Base-by-base conservation (phyloP, 2,888 invertebrate genomes). In the Conops quadrifasciatus region DNA sequence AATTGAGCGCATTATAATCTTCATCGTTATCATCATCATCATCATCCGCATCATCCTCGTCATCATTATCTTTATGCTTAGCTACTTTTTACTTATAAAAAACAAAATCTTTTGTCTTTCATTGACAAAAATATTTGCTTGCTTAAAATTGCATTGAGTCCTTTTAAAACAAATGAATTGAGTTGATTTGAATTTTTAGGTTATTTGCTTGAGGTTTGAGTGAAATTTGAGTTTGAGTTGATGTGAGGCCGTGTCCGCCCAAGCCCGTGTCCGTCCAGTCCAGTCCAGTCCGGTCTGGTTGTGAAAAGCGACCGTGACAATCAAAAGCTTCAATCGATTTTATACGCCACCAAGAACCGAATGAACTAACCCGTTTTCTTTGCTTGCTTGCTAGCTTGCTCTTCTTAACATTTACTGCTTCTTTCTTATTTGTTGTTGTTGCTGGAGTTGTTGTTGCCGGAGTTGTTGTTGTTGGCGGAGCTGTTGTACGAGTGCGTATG, bases 341-440 rank as follows among this genome's bases (percentile, higher is more conserved):
- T 62, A 71, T 67, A 56, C 62, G 24, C 51, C 67, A 36, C 62
- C n/a, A n/a, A n/a, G n/a, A n/a, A n/a, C n/a, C n/a, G n/a, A n/a
- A 63, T 45, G 64, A 64, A 47, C 53, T 67, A 70, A 74, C 72
- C 71, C 69, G 72, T 72, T 74, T 74, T 59, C 16, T 28, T 26
- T 71, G 51, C 26, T 69, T 36, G 4, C 36, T 62, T 60, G 16
- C 28, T 60, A 58, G 59, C 65, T 58, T 62, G 28, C 28, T 63
- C 36, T 65, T 63, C 45, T 73, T 71, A 70, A 51, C 67, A 67
- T 73, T 67, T 66, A 58, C 68, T 71, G 43, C 71, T 21, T 64
- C 64, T 68, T 71, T 69, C 51, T 49, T 28, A 45, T 59, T 28
- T 51, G n/a, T 2, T 56, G 43, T 11, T 43, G 45, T 62, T 59